Percentiles rank a stretch among this genome's conserved stretches.
Conservation (phyloP, 2,113 vertebrate species). For the Nycticorax nycticorax region DNA sequence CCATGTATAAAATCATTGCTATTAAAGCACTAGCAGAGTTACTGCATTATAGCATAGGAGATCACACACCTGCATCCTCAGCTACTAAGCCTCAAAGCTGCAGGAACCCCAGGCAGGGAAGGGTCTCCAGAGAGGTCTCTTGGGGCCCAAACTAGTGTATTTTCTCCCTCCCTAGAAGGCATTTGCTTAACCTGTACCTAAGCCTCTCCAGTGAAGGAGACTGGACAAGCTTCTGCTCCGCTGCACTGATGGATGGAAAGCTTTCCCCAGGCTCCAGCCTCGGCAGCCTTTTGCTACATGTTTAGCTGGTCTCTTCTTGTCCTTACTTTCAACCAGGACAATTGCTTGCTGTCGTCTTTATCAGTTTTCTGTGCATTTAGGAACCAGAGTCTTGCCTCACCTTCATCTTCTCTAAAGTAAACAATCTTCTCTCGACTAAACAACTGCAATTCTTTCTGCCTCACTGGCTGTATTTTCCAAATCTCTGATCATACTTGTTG, state of each 20-base stretch:
- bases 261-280: neutral
- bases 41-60: neutral
- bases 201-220: neutral
- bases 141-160: neutral
- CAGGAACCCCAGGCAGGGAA: neutral
- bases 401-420: neutral
- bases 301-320: neutral
- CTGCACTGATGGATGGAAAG: neutral
- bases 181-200: neutral
- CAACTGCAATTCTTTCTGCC: neutral
- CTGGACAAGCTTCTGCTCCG: neutral
- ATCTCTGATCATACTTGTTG: neutral
- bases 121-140: neutral
- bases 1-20: neutral
- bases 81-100: neutral
- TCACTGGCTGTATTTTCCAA: neutral
- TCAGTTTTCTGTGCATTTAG: neutral
- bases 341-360: neutral
- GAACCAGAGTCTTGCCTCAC: neutral
- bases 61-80: neutral
- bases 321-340: neutral
- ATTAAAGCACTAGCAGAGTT: neutral
- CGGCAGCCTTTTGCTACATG: neutral
- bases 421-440: slow-evolving; percentile 21
- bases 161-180: neutral